Percentiles rank a stretch among this genome's conserved stretches.
These are phyloP conservation scores for Penaeus chinensis DNA, from an alignment of 1,140 invertebrate species.

Conservation along the genomic window DNA sequence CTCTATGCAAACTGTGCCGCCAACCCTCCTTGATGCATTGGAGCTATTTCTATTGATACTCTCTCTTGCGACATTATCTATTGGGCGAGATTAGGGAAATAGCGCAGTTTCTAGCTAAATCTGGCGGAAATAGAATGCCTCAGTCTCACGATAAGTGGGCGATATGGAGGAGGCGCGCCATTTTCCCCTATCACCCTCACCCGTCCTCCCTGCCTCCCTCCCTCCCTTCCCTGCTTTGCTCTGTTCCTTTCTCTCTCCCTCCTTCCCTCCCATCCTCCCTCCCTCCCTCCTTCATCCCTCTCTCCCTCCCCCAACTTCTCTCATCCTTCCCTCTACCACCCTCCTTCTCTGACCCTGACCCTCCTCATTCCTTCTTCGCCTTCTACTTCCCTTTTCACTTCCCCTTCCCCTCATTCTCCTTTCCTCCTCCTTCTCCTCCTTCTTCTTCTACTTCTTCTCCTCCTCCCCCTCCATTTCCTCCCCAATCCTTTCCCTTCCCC, in stretches of 20 bases:
- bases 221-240: not conserved
- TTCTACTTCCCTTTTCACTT: not conserved
- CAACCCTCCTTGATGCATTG: no score
- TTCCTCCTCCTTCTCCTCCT: not conserved
- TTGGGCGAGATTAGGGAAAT: no score
- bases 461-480: not conserved
- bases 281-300: not conserved
- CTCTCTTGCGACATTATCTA: no score
- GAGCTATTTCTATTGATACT: no score
- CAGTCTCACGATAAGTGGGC: no score
- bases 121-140: no score
- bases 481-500: not conserved
- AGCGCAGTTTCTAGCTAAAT: no score
- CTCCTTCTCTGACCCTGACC: not conserved
- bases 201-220: not conserved
- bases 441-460: not conserved
- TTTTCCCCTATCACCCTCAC: no score
- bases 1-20: no score
- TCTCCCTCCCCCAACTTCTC: not conserved
- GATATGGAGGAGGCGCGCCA: no score
- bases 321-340: not conserved
- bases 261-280: not conserved
- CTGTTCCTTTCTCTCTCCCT: not conserved
- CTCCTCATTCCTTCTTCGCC: not conserved
- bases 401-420: no score